phyloP scores from a whole-genome alignment of 2,113 vertebrate genomes.

The Corapipo altera region DNA sequence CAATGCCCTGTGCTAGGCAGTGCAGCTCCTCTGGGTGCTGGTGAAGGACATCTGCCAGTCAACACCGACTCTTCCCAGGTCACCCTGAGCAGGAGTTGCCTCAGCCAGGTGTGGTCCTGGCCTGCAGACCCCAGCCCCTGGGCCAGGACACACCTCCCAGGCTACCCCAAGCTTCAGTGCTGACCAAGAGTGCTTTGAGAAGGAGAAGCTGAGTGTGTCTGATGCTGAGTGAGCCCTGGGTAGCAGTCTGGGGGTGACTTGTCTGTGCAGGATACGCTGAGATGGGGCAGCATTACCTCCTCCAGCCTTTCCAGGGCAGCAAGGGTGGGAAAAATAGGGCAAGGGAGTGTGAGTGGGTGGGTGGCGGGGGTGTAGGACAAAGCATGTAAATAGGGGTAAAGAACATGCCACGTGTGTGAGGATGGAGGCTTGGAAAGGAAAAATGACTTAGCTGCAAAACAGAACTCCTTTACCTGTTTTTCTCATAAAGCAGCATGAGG shows the following conservation, averaged over 20 bases:
- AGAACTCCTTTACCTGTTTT: conserved; percentile 49
- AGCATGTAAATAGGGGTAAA: not conserved
- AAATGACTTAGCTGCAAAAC: not conserved
- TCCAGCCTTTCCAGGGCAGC: conserved; percentile 55
- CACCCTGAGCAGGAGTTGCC: not conserved
- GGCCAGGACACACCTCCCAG: not conserved
- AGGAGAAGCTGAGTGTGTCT: not conserved
- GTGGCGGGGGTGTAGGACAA: not conserved
- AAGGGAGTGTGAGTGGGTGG: not conserved
- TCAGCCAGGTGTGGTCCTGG: not conserved
- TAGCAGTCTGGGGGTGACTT: not conserved
- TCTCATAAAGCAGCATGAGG: conserved; percentile 47
- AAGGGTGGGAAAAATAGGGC: not conserved
- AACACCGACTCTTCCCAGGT: not conserved
- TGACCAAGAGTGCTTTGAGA: not conserved
- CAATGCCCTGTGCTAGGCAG: not conserved
- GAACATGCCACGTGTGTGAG: not conserved
- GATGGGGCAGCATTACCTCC: not conserved
- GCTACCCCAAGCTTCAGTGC: not conserved
- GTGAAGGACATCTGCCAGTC: not conserved
- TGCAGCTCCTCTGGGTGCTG: not conserved
- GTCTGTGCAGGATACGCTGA: not conserved
- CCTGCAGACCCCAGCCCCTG: not conserved
- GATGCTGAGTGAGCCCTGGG: not conserved
- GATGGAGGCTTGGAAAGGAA: conserved; percentile 33